Conservation (phyloP, 1,140 invertebrate species). For the Hylaeus volcanicus region DNA sequence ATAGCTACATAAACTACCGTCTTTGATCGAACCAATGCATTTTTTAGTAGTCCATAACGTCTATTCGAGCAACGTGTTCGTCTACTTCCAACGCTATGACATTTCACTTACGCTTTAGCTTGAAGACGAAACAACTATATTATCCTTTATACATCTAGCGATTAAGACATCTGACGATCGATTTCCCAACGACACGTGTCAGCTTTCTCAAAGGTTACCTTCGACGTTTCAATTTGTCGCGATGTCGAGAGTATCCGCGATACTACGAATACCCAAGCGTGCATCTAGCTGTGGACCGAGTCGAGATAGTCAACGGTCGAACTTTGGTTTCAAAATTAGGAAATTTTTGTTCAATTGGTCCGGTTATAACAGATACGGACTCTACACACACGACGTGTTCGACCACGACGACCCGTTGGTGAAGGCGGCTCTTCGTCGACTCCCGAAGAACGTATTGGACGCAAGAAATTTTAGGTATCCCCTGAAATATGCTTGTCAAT, state of each 20-base stretch:
- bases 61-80: too few species aligned
- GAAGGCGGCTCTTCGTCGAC: conserved; percentile 31
- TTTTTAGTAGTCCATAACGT: too few species aligned
- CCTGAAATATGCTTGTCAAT: neutral
- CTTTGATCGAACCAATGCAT: neutral
- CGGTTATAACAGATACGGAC: conserved; percentile 45
- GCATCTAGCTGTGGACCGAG: neutral
- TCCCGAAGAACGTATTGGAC: conserved; percentile 51
- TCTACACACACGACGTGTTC: conserved; percentile 46
- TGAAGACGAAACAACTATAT: too few species aligned
- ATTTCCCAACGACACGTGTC: too few species aligned
- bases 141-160: too few species aligned
- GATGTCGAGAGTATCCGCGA: conserved; percentile 10
- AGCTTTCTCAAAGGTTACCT: neutral
- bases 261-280: neutral
- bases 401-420: neutral
- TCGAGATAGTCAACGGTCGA: rapidly evolving
- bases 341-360: conserved; percentile 34
- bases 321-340: neutral
- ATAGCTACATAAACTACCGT: neutral
- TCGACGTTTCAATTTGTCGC: neutral
- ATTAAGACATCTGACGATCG: neutral
- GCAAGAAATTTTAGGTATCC: conserved; percentile 57
- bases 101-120: neutral
- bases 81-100: too few species aligned